Base-by-base conservation (phyloP, 2,888 invertebrate species). In the Ichneumoninae sp. region DNA sequence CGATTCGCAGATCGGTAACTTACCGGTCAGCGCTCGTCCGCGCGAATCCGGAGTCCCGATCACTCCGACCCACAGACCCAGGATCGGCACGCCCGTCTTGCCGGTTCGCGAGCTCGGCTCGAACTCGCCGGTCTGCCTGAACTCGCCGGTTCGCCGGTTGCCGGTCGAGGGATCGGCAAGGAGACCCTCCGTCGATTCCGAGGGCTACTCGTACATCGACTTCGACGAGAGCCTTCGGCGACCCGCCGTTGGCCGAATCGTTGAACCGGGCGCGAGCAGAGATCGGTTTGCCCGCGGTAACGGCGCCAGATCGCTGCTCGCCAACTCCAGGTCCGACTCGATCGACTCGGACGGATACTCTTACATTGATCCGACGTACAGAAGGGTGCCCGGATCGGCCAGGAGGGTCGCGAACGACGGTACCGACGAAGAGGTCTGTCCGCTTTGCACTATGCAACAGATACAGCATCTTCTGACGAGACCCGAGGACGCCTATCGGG, bases 371-470 rank as follows among this genome's bases (percentile, higher is more conserved):
- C 79, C 88, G 22, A 85, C 70, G 30, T 87, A 88, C 66, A 89
- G 87, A 69, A 87, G 80, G 80, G 87, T 86, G 22, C 90, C 91
- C 60, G 91, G 91, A 52, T 81, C 88, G 4, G 90, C 90, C 5
- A 88, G 89, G 73, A 88, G 90, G 66, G 84, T 91, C 85, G 40
- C 82, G 16, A 75, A 82, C 81, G 90, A 91, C 65, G 90, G 85
- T 30, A 89, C 89, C 70, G 90, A 91, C 81, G 92, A 93, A 82
- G 91, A 92, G 83, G 88, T 93, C 57, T 93, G 93, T 87, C 93
- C 93, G 10, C 88, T 93, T 5, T 92, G 93, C 86, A 91, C 92
- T 6, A 92, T 93, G 87, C 92, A 92, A 81, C 92, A 92, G 88
- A 93, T 93, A 83, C 92, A 92, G 86, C 87, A 89, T 69, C 90